A percentile compares a stretch with the other conserved stretches of the same genome.
Evolutionary conservation across 30 jellyfish, hydroid and myxozoan genomes (phyloP).

Genomic region (Mastigias papua): DNA sequence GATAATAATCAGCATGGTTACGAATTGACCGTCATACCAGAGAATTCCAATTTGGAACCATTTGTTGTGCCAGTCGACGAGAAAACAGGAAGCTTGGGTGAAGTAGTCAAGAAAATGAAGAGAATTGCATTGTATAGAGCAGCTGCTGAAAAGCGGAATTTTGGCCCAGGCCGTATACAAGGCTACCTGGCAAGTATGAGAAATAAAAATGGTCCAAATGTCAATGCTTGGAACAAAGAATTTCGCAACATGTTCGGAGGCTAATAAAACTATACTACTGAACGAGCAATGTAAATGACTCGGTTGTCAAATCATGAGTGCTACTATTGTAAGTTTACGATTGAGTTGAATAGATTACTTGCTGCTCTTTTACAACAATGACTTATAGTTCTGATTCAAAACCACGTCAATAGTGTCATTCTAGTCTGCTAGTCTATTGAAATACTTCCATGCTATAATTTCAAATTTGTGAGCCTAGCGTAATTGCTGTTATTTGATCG

Average conservation of each 20-base stretch:
- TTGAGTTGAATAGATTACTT: no score
- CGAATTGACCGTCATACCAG: background rate
- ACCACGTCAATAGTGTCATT: no score
- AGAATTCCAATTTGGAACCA: background rate
- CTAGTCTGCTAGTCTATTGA: no score
- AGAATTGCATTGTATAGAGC: background rate
- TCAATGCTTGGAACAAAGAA: background rate
- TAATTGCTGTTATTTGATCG: no score
- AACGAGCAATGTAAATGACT: no score
- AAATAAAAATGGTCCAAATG: background rate
- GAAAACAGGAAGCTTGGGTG: background rate
- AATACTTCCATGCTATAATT: no score
- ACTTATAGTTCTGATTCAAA: no score
- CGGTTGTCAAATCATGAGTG: no score
- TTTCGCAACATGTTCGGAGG: slow-evolving; percentile 35
- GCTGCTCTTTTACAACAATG: no score
- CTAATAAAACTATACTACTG: background rate
- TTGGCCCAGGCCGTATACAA: slow-evolving; percentile 41
- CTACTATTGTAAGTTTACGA: no score
- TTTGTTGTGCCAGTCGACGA: background rate
- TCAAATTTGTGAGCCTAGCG: no score
- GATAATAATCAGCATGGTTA: background rate
- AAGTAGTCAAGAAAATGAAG: background rate
- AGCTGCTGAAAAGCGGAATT: background rate
- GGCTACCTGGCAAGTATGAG: slow-evolving; percentile 30